Base-by-base conservation (phyloP, 1,140 invertebrate genomes). In the Temnothorax longispinosus region DNA sequence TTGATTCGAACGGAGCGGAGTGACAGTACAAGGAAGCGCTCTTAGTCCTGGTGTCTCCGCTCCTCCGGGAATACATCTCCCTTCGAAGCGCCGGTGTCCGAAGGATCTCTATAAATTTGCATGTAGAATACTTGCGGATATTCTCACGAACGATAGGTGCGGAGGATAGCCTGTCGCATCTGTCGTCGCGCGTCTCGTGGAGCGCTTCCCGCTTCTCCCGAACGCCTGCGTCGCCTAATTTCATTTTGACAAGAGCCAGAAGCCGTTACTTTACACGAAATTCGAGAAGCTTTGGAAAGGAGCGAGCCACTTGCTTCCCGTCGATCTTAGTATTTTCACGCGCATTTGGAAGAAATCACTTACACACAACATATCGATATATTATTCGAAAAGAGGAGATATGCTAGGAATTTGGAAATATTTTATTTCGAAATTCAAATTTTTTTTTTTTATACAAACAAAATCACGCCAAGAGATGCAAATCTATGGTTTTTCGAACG, bases 101-200 rank as follows among this genome's bases (percentile, higher is more conserved):
- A 95, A 95, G 94, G 94, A 95, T 95, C 94, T 95, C 94, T 95
- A 95, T 95, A 95, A 95, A 95, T 95, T 95, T 95, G 94, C 95
- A 95, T 95, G 94, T 95, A 95, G 94, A 95, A 95, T 95, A 94
- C 93, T 92, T 89, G 89, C 91, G 90, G 91, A 94, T 92, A 92
- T 93, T 94, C 93, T 92, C 88, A 88, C 88, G 87, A 81, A 90
- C 86, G 82, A 82, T 91, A 75, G 91, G 76, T 77, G 87, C 56
- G 47, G 85, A 85, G 71, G 71, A 85, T 89, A 44, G 71, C 72
- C 71, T 80, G 80, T 85, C 76, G 88, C 81, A 90, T 91, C 88
- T 92, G 91, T 91, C 91, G 87, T 76, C 89, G 89, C 78, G 60
- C 69, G 77, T 86, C 76, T 85, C 88, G 38, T 74, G 32, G 32